Evolutionary conservation across 2,888 invertebrate genomes (phyloP).

Genomic region (Parthenolecanium corni): DNA sequence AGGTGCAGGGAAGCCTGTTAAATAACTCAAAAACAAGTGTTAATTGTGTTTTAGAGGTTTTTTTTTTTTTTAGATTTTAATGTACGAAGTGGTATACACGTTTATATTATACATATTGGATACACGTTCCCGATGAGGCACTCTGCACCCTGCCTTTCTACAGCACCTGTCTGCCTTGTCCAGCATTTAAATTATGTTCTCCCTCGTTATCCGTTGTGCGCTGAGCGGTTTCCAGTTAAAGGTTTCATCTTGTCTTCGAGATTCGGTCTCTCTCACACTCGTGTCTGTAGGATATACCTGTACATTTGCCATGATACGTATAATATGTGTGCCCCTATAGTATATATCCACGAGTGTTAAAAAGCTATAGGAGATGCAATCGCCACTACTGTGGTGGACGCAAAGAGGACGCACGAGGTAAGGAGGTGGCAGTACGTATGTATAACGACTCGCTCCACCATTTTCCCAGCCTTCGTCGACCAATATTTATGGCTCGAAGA

Average conservation of each 20-base stretch:
- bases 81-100: not conserved
- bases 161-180: conserved; percentile 25
- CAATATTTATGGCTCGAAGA: conserved; percentile 22
- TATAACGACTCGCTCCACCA: too few species aligned
- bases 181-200: conserved; percentile 26
- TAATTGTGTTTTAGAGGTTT: conserved; percentile 18
- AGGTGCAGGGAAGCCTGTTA: conserved; percentile 25
- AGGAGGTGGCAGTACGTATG: too few species aligned
- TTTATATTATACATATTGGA: too few species aligned
- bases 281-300: not conserved
- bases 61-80: conserved; percentile 24
- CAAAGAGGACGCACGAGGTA: too few species aligned
- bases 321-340: not conserved
- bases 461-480: not conserved
- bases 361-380: conserved; percentile 16
- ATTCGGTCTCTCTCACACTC: not conserved
- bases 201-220: conserved; percentile 21
- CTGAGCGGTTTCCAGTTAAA: conserved; percentile 24
- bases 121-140: not conserved
- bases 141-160: not conserved
- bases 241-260: conserved; percentile 10
- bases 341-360: too few species aligned
- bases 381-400: not conserved
- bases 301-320: not conserved
- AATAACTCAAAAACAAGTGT: conserved; percentile 28